These are phyloP conservation scores for Hoplias malabaricus DNA, from an alignment of 2,113 vertebrate genomes.

Conservation along the genomic window DNA sequence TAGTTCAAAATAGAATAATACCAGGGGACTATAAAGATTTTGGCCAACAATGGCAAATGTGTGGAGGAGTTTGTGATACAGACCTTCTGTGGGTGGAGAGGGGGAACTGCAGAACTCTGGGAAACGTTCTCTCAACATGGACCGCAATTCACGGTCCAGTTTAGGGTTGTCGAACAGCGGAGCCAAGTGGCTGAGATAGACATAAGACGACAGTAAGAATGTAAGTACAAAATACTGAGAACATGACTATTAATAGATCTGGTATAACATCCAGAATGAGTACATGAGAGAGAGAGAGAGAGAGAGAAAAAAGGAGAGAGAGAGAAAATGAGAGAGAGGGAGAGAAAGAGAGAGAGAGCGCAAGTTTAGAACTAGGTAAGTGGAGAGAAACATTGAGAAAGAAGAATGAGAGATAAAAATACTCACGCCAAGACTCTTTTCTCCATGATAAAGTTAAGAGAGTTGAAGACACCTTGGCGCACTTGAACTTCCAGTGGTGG, in stretches of 20 bases:
- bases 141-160: conserved; percentile 91
- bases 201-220: neutral
- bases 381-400: neutral
- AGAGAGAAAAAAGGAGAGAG: too few species aligned
- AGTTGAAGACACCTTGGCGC: conserved; percentile 93
- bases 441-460: conserved; percentile 97
- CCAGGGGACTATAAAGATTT: too few species aligned
- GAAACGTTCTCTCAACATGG: conserved; percentile 94
- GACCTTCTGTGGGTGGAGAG: conserved; percentile 89
- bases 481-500: conserved; percentile 89
- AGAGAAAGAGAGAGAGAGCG: neutral
- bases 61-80: neutral
- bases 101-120: conserved; percentile 95
- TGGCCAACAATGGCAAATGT: too few species aligned
- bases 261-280: too few species aligned
- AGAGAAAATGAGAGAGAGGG: neutral
- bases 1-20: too few species aligned
- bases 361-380: neutral
- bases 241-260: too few species aligned
- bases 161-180: conserved; percentile 97
- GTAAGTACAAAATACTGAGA: too few species aligned
- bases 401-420: neutral
- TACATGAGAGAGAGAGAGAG: too few species aligned
- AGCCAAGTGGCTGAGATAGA: conserved; percentile 81
- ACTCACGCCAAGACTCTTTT: conserved; percentile 96